Base-by-base conservation (phyloP, 2,113 vertebrate genomes). In the Electrona antarctica region DNA sequence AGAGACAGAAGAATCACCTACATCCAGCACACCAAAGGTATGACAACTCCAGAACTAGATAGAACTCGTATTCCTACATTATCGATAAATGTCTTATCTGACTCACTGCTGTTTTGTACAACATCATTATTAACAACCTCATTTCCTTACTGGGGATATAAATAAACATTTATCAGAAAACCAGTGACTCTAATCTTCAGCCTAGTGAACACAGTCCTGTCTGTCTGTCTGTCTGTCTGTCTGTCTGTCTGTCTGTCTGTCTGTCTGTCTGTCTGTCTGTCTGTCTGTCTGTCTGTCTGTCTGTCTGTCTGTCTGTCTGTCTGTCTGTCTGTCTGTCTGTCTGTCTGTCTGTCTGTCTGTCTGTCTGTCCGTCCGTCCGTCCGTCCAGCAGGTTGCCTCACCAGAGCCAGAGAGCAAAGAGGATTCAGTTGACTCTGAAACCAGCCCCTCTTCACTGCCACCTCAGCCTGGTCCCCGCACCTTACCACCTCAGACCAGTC, bases 321-420 rank as follows among this genome's bases (percentile, higher is more conserved):
- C 15, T 57, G 8, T 67, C 9, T 33, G 29, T 33, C 29, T 28
- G 29, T 8, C 54, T 51, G 4, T n/a, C 15, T 57, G 8, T 67
- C 9, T 33, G 29, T 33, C 29, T 28, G 29, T 8, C 54, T 51
- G 4, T n/a, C 15, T 57, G 8, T 67, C 9, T 33, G 29, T 33
- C 29, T 28, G 29, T 8, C 54, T 51, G 4, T n/a, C n/a, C n/a
- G n/a, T n/a, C n/a, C n/a, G n/a, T n/a, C n/a, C n/a, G n/a, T n/a
- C 58, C 54, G 52, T 48, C 57, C 58, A 54, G 71, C 82, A 97
- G 95, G 94, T 94, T 62, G 93, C 94, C 76, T 93, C 93, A 47
- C 95, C 95, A 88, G 95, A 93, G 79, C 80, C 88, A 73, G 95
- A 97, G 80, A 90, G 87, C 82, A 92, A 92, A 82, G 86, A 82